Conservation (phyloP, 1,140 invertebrate species). For the Drosophila seguyi region DNA sequence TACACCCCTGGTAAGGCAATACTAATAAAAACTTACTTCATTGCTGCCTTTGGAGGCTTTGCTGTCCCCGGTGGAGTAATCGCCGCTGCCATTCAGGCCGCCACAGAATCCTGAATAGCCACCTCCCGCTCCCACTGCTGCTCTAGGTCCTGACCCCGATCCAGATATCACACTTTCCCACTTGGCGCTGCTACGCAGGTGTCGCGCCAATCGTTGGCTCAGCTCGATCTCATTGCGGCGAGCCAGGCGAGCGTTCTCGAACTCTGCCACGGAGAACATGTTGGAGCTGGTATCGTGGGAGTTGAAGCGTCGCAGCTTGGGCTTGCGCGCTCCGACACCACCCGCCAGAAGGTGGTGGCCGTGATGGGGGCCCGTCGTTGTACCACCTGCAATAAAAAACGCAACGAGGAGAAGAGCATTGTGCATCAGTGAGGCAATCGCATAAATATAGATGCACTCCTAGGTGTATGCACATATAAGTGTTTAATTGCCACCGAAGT, state of each 20-base stretch:
- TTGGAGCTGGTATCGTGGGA: constrained; percentile 85
- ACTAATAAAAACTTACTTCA: constrained; percentile 61
- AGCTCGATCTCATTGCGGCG: constrained; percentile 85
- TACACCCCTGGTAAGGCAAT: neutral
- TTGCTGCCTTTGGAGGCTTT: constrained; percentile 80
- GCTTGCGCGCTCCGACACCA: constrained; percentile 72
- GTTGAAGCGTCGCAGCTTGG: constrained; percentile 82
- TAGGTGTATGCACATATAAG: constrained; percentile 29
- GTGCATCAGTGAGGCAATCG: constrained; percentile 73
- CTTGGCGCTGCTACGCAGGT: constrained; percentile 69
- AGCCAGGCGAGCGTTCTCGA: constrained; percentile 82
- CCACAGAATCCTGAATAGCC: constrained; percentile 57
- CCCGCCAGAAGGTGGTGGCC: constrained; percentile 55
- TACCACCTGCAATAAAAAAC: constrained; percentile 57
- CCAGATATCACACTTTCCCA: constrained; percentile 35
- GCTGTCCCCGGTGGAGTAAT: constrained; percentile 84
- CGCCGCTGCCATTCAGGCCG: constrained; percentile 69
- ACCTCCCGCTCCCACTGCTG: constrained; percentile 11
- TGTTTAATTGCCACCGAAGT: constrained; percentile 62
- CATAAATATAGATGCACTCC: constrained; percentile 52
- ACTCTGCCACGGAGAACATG: constrained; percentile 85
- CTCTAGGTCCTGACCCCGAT: constrained; percentile 26
- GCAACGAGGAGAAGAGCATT: constrained; percentile 37
- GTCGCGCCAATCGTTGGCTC: constrained; percentile 73
- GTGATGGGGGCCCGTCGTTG: constrained; percentile 66